Evolutionary conservation across 2,797 vertebrate species (phyloP), one percentile per base, ranked within the genome.

Genomic region (Catharus ustulatus): DNA sequence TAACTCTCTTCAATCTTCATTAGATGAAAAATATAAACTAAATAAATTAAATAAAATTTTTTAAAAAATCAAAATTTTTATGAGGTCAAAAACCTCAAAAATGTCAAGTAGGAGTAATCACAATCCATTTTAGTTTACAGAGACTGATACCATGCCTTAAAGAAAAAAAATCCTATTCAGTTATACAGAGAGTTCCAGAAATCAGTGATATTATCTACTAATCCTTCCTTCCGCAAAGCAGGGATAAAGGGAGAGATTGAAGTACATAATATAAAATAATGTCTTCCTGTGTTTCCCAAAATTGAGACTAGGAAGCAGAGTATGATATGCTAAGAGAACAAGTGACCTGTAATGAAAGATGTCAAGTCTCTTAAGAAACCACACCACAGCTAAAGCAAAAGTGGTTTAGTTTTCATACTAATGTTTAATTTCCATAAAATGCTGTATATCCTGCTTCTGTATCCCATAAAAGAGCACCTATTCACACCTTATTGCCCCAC

Each of bases 71-170:
- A 57, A 63, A 84, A 51, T 13, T 68, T 1, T 22, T 91, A 46
- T 27, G 7, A 66, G 8, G 26, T 64, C 10, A 90, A 79, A 86
- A 88, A 45, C 36, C 34, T 58, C 24, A 24, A 9, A 75, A 69
- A 15, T n/a, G 16, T 32, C 52, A 71, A 54, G 26, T 63, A 34
- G 84, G 21, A 5, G 16, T n/a, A 84, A 82, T 18, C 26, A 57
- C 8, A 51, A 13, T 57, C 46, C 11, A 18, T 21, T 21, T 64
- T 42, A 64, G 13, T 77, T 68, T 78, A 24, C 30, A 72, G 64
- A 43, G 8, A 48, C 6, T 69, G 45, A 78, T 29, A 68, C 0
- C 0, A 1, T 46, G 5, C 2, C 24, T 55, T 61, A 24, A 49
- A 71, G 14, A 36, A 69, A 84, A 80, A 67, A 57, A 12, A 30